These are phyloP conservation scores for Athalia circularis DNA, from an alignment of 2,888 invertebrate genomes.

Conservation along the genomic window DNA sequence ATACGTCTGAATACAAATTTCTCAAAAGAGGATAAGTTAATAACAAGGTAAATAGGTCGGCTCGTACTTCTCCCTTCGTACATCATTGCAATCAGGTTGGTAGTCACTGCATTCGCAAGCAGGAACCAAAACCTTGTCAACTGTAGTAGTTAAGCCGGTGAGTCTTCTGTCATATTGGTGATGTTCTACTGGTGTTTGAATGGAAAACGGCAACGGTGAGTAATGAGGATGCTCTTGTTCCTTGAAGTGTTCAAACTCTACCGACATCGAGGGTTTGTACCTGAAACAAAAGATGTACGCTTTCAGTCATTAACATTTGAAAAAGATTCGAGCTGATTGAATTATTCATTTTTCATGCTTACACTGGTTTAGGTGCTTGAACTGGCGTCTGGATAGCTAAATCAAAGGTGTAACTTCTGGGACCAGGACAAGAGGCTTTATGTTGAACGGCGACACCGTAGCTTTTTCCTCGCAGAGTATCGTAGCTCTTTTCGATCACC, in stretches of 20 bases:
- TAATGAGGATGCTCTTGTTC: neutral
- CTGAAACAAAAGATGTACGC: neutral
- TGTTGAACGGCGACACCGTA: conserved; percentile 52
- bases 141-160: conserved; percentile 52
- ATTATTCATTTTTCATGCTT: neutral
- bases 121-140: conserved; percentile 58
- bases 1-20: neutral
- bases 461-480: conserved; percentile 50
- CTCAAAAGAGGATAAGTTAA: neutral
- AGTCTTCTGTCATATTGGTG: conserved; percentile 21
- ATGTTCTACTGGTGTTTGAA: conserved; percentile 26
- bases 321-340: neutral
- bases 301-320: neutral
- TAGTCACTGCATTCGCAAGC: conserved; percentile 50
- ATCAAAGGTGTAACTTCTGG: conserved; percentile 15
- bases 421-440: neutral
- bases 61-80: neutral
- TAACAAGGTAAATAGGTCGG: neutral
- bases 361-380: neutral
- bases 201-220: conserved; percentile 17
- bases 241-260: neutral
- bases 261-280: conserved; percentile 17
- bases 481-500: neutral
- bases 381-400: conserved; percentile 25
- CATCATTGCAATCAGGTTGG: conserved; percentile 19